phyloP scores from a whole-genome alignment of 2,888 invertebrate species.

The Sphinx pinastri region DNA sequence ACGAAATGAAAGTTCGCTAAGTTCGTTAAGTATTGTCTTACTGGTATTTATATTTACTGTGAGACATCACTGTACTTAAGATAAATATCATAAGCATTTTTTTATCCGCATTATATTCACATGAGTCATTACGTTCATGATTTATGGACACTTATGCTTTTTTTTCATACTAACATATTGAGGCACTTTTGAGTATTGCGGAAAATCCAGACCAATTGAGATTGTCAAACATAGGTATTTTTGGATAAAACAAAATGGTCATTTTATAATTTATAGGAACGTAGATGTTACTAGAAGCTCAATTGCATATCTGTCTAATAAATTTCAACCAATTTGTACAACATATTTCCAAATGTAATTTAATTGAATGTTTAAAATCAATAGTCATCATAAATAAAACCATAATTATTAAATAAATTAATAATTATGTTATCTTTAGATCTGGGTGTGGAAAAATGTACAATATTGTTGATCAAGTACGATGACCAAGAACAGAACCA shows the following conservation, averaged over 20 bases:
- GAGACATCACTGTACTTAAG: not conserved
- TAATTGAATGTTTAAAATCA: not conserved
- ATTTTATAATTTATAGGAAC: too few species aligned
- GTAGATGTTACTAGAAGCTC: too few species aligned
- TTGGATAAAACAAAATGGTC: too few species aligned
- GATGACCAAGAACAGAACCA: constrained; percentile 25
- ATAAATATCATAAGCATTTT: not conserved
- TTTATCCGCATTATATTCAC: not conserved
- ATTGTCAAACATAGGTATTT: not conserved
- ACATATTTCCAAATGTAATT: too few species aligned
- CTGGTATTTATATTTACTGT: not conserved
- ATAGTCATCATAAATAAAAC: too few species aligned
- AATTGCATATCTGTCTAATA: too few species aligned
- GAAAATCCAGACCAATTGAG: not conserved
- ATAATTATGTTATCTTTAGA: too few species aligned
- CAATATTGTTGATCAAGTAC: not conserved
- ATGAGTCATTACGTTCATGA: not conserved
- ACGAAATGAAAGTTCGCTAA: not conserved
- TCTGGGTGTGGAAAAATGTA: not conserved
- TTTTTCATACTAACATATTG: not conserved
- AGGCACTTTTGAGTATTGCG: not conserved
- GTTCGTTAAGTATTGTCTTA: constrained; percentile 3
- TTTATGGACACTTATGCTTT: not conserved
- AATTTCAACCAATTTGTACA: too few species aligned
- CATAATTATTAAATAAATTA: too few species aligned